Evolutionary conservation across 2,888 invertebrate genomes (phyloP).

Genomic region (Spodoptera picta): DNA sequence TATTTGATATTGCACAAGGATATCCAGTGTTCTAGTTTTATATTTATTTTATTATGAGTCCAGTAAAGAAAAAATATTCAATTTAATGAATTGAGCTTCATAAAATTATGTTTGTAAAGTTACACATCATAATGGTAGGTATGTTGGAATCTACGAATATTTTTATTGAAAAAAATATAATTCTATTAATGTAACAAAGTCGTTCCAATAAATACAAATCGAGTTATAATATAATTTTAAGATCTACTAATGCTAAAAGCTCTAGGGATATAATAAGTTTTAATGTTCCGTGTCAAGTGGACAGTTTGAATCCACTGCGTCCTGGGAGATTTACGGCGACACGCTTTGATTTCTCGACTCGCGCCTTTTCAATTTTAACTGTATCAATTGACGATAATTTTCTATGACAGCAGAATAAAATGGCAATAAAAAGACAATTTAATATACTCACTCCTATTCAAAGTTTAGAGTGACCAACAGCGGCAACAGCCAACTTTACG

Average conservation of each 20-base stretch:
- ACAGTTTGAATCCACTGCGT: conserved; percentile 79
- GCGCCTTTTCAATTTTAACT: conserved; percentile 68
- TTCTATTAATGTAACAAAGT: conserved; percentile 14
- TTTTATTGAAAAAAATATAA: conserved; percentile 8
- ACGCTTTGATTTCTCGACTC: conserved; percentile 81
- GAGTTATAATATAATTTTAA: conserved; percentile 68
- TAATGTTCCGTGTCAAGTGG: conserved; percentile 82
- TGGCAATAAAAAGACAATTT: conserved; percentile 34
- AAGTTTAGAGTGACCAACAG: conserved; percentile 66
- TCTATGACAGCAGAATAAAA: conserved; percentile 54
- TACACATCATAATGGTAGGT: too few relatives aligned
- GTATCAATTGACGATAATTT: conserved; percentile 72
- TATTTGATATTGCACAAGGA: conserved; percentile 32
- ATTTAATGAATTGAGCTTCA: not conserved
- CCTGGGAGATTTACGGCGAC: conserved; percentile 82
- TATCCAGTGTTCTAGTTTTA: conserved; percentile 23
- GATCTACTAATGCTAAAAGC: conserved; percentile 71
- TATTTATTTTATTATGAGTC: conserved; percentile 3
- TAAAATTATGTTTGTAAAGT: too few relatives aligned
- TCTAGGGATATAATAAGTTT: conserved; percentile 77
- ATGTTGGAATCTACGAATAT: too few relatives aligned
- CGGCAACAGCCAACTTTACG: conserved; percentile 64
- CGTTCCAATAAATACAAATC: conserved; percentile 50
- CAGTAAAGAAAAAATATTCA: not conserved
- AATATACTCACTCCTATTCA: conserved; percentile 78